Evolutionary conservation across 2,888 invertebrate species (phyloP), one percentile per base, ranked within the genome.

Genomic region (Ctena decussata): DNA sequence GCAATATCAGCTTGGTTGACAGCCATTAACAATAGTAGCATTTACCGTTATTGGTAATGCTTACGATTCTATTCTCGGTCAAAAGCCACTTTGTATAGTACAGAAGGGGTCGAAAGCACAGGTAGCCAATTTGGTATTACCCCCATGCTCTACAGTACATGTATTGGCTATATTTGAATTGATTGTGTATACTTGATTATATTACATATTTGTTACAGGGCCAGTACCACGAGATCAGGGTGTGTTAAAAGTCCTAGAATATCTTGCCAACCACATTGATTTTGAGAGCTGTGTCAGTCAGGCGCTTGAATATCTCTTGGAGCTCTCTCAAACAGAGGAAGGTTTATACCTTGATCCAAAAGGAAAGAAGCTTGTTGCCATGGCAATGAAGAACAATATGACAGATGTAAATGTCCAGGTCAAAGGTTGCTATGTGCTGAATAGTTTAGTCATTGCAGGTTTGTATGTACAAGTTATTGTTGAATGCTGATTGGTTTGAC

Each of bases 311-410:
- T 91, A 93, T 39, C 89, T 95, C n/a, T 86, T 90, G 3, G 92
- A 92, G 21, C 85, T 95, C 24, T 81, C 93, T 30, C 91, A 90
- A 65, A 77, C 90, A 49, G 91, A 92, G 27, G 86, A 91, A 15
- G 85, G 86, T 21, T 85, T 91, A 11, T 60, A 90, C n/a, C 70
- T 93, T 18, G 91, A 93, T 77, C 91, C 91, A 60, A 89, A 85
- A 41, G 91, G 93, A 49, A 95, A 94, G 86, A 92, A 90, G 57
- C 86, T 95, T 74, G 88, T 95, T 78, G 92, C 92, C 30, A 86
- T 92, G 75, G 93, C 94, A 77, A 95, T 95, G 94, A 91, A 91
- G 84, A 93, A 94, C 80, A 93, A 95, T 87, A 87, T 94, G 44
- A 81, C 82, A 39, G 91, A 94, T 78, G 83, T 86, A 73, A 92